Conservation (phyloP, 2,797 vertebrate genomes). For the Galagoides demidoff region DNA sequence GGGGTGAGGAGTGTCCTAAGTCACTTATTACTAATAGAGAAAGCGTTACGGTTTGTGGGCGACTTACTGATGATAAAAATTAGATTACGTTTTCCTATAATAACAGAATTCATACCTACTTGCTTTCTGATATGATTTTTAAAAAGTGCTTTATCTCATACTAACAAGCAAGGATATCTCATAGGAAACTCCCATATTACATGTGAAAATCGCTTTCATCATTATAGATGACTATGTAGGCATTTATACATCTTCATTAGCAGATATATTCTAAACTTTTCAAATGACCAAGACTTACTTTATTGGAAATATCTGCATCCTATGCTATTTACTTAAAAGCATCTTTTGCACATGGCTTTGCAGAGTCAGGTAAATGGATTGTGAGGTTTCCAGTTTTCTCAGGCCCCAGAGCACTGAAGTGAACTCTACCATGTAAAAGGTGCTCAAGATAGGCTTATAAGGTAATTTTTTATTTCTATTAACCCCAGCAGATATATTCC, state of each 20-base stretch:
- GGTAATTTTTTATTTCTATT: neutral
- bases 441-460: neutral
- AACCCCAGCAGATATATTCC: neutral
- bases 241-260: neutral
- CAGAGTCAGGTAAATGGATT: neutral
- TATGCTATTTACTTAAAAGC: neutral
- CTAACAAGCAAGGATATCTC: neutral
- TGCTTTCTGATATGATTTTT: slow-evolving; percentile 1
- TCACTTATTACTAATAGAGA: neutral
- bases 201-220: neutral
- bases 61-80: neutral
- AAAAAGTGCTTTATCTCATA: neutral
- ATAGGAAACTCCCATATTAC: neutral
- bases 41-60: neutral
- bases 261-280: neutral
- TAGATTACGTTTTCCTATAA: neutral
- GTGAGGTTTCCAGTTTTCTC: neutral
- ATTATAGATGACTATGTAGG: neutral
- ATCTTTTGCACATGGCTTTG: neutral
- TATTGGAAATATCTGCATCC: neutral
- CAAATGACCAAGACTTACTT: neutral
- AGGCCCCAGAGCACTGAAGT: neutral
- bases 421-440: neutral
- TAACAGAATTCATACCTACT: neutral
- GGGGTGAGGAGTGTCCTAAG: neutral